Conservation (phyloP, 2,113 vertebrate genomes). For the Pachypanchax playfairii region DNA sequence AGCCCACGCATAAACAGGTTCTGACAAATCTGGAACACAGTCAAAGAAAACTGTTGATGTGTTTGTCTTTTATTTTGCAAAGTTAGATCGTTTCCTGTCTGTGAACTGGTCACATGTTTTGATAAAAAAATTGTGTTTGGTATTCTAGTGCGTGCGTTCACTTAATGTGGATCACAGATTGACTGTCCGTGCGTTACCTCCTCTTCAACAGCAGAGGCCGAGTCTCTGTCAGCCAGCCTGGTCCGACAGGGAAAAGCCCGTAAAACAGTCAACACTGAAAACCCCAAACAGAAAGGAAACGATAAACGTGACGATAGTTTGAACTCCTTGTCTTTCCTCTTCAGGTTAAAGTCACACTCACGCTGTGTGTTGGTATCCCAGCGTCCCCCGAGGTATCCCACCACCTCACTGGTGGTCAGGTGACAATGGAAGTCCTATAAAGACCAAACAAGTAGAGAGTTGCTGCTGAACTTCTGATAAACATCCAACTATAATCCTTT, state of each 20-base stretch:
- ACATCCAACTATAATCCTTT: not conserved
- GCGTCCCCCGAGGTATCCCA: conserved; percentile 94
- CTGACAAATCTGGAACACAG: conserved; percentile 87
- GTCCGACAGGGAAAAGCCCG: conserved; percentile 93
- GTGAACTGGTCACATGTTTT: no score
- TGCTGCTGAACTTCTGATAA: not conserved
- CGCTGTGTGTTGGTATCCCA: conserved; percentile 95
- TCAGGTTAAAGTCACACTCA: conserved; percentile 67
- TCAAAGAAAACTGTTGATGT: no score
- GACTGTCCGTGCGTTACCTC: conserved; percentile 79
- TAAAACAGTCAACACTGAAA: conserved; percentile 89
- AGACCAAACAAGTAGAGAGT: not conserved
- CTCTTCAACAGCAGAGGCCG: conserved; percentile 85
- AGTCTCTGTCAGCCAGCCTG: conserved; percentile 85
- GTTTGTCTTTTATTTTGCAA: no score
- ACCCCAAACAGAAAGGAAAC: not conserved
- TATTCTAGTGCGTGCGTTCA: no score
- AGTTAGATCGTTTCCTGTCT: no score
- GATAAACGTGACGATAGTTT: not conserved
- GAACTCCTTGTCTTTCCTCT: not conserved
- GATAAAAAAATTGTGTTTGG: no score
- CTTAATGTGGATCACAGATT: not conserved
- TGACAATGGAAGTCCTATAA: conserved; percentile 95
- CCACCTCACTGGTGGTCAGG: conserved; percentile 92
- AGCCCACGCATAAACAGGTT: conserved; percentile 92